Base-by-base conservation (phyloP, 2,113 vertebrate species). In the Corvus moneduloides region DNA sequence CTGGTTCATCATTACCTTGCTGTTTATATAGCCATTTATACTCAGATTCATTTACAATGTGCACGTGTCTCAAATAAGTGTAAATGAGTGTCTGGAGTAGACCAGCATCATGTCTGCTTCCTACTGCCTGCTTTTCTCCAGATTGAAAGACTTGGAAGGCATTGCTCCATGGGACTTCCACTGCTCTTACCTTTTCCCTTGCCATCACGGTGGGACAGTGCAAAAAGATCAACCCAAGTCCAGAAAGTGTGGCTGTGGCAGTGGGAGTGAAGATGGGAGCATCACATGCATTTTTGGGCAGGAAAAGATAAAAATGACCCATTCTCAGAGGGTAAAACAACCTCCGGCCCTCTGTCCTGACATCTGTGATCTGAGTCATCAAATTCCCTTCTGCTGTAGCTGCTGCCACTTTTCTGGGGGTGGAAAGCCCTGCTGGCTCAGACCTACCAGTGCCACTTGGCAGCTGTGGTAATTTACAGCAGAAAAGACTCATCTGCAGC, bases 381-480 rank as follows among this genome's bases (percentile, higher is more conserved):
- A 59, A 51, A 78, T 81, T 69, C 73, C 63, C 69, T 79, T 72
- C 55, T 84, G 49, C 51, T 82, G 4, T 52, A 72, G 48, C 74
- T 91, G 72, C 72, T 84, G 73, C 61, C 39, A 26, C 73, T 89
- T 86, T 90, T 87, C 62, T 82, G 33, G 54, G 26, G 43, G 43
- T 80, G 74, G 54, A 95, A 96, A 92, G 71, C 83, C 56, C 63
- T 62, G 51, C 91, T 91, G 88, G 64, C 64, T 96, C 82, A 83
- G 83, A 56, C 37, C 71, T 67, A 62, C 81, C 74, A 78, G 89
- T 84, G 73, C 92, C 73, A 73, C 73, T 85, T 95, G 81, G 80
- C 84, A 91, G 79, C 51, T 56, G 62, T 28, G 49, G 69, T 95
- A 96, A 95, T 93, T 97, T 93, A 94, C 27, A 93, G 81, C 75